Evolutionary conservation across 2,888 invertebrate species (phyloP).

Genomic region (Oligia fasciuncula): DNA sequence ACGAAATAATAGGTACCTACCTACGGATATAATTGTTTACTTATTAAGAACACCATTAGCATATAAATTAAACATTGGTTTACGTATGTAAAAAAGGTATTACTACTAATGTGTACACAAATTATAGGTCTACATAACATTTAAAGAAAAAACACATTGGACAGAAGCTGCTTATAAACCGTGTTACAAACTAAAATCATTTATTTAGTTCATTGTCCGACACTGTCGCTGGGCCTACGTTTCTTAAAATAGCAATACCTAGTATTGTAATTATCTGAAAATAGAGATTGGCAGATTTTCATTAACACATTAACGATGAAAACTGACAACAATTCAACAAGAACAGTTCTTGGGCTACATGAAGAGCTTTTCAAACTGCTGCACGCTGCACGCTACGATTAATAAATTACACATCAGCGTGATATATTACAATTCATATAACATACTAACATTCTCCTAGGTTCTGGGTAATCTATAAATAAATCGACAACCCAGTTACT

Average conservation of each 20-base stretch:
- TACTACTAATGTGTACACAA: background rate
- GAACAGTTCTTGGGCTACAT: background rate
- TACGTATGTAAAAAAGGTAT: too few relatives aligned
- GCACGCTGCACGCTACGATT: background rate
- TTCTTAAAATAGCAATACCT: slow-evolving; percentile 20
- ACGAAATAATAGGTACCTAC: background rate
- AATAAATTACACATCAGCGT: slow-evolving; percentile 3
- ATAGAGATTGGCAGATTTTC: slow-evolving; percentile 10
- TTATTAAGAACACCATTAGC: background rate
- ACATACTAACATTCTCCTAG: background rate
- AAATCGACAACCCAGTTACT: background rate
- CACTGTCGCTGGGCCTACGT: slow-evolving; percentile 35
- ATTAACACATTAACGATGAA: background rate
- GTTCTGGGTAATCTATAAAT: slow-evolving; percentile 19
- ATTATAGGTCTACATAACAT: background rate
- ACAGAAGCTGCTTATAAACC: background rate
- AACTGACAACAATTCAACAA: background rate
- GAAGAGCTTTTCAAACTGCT: slow-evolving; percentile 3
- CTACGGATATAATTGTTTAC: background rate
- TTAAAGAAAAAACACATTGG: background rate
- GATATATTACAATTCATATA: background rate
- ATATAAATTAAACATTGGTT: too few relatives aligned
- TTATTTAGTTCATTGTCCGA: slow-evolving; percentile 25
- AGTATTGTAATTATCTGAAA: slow-evolving; percentile 3
- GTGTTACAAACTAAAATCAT: background rate